phyloP scores from a whole-genome alignment of 2,113 vertebrate species.

The Eubucco bourcierii region DNA sequence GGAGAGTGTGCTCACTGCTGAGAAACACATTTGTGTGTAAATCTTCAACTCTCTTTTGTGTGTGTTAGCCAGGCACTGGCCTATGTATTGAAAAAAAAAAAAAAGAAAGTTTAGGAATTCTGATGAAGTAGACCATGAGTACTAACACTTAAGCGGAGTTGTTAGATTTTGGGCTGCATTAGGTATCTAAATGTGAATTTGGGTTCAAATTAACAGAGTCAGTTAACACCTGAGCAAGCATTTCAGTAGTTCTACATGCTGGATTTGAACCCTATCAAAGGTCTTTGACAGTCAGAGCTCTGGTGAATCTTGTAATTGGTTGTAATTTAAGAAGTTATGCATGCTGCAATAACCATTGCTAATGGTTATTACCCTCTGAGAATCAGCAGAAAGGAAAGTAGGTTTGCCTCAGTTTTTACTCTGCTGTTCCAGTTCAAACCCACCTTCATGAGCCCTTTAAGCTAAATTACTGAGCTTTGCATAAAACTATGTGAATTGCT shows the following conservation, averaged over 20 bases:
- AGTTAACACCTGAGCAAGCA: not conserved
- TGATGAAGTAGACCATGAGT: not conserved
- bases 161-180: not conserved
- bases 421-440: not conserved
- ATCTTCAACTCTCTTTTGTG: constrained; percentile 26
- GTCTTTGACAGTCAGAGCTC: not conserved
- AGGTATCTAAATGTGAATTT: not conserved
- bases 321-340: not conserved
- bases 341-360: not conserved
- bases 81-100: not conserved
- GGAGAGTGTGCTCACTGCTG: constrained; percentile 26
- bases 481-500: not conserved
- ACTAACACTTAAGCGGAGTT: not conserved
- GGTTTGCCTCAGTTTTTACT: not conserved
- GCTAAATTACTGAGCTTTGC: not conserved
- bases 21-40: constrained; percentile 38
- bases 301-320: not conserved
- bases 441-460: not conserved
- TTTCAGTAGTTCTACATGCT: not conserved
- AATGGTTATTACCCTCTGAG: not conserved
- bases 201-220: rapidly evolving
- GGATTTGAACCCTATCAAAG: not conserved
- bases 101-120: not conserved
- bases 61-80: not conserved
- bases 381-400: not conserved